Conservation (phyloP, 1,140 invertebrate species). For the Araneus ventricosus region DNA sequence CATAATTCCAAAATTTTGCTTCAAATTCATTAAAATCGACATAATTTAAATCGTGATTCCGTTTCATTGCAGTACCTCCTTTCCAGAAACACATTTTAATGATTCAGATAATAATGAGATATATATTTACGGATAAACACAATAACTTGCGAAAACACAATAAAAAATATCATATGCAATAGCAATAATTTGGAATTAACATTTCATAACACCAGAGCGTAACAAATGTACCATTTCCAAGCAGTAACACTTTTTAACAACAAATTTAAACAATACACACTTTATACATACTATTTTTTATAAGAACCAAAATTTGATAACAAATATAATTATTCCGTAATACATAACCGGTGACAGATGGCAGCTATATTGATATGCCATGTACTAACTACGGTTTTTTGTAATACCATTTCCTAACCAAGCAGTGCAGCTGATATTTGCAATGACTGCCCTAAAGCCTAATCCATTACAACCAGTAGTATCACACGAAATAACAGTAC, state of each 20-base stretch:
- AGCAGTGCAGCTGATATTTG: conserved; percentile 1
- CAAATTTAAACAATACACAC: conserved; percentile 4
- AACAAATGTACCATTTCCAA: conserved; percentile 43
- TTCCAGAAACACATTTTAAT: conserved; percentile 53
- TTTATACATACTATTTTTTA: conserved; percentile 33
- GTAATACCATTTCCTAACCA: background rate
- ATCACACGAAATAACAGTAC: background rate
- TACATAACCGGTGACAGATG: background rate
- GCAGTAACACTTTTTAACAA: conserved; percentile 6
- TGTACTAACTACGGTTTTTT: background rate
- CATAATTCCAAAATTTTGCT: too few species aligned
- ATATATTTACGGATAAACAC: conserved; percentile 26
- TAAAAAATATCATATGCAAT: conserved; percentile 10
- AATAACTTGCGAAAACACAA: conserved; percentile 21
- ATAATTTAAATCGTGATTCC: background rate
- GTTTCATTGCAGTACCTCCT: background rate
- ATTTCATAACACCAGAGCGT: conserved; percentile 38
- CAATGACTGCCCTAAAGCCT: background rate
- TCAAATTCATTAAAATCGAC: background rate
- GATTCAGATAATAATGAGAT: background rate
- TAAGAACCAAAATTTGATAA: background rate
- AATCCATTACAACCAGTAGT: background rate
- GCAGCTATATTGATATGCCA: conserved; percentile 5
- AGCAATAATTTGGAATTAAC: conserved; percentile 44
- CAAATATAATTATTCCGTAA: conserved; percentile 1